phyloP scores from a whole-genome alignment of 2,113 vertebrate genomes.

The Brachypodius melanocephalos region DNA sequence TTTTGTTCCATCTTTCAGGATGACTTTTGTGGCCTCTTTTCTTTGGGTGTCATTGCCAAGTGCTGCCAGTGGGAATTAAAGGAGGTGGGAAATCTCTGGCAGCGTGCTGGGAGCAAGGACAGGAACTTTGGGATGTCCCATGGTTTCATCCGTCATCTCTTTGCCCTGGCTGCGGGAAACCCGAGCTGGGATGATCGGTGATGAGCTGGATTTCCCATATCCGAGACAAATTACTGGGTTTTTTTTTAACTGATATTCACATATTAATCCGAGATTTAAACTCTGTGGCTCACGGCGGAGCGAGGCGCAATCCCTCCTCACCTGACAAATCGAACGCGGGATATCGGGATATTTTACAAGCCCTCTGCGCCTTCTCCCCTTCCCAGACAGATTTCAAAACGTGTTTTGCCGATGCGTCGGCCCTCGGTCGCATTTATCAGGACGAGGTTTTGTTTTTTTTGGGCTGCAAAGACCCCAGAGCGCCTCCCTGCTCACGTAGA shows the following conservation, averaged over 20 bases:
- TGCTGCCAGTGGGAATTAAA: background rate
- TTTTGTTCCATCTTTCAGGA: background rate
- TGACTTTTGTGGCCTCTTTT: background rate
- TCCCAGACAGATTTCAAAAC: background rate
- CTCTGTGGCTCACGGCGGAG: accelerated
- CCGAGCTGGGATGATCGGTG: background rate
- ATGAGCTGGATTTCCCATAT: background rate
- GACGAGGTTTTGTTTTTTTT: background rate
- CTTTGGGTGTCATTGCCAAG: background rate
- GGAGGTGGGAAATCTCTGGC: background rate
- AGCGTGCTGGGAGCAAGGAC: background rate
- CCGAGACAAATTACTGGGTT: accelerated
- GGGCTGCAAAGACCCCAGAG: background rate
- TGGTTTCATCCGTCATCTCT: accelerated
- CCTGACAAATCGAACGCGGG: accelerated
- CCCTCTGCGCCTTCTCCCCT: background rate
- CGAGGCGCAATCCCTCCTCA: accelerated
- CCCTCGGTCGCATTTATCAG: background rate
- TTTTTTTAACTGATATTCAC: background rate
- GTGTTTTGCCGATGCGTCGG: background rate
- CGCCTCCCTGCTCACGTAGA: background rate
- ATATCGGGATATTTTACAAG: accelerated
- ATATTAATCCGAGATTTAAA: accelerated
- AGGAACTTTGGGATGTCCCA: background rate
- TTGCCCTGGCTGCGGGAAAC: background rate